phyloP scores from a whole-genome alignment of 1,140 invertebrate genomes.

The Cherax quadricarinatus region DNA sequence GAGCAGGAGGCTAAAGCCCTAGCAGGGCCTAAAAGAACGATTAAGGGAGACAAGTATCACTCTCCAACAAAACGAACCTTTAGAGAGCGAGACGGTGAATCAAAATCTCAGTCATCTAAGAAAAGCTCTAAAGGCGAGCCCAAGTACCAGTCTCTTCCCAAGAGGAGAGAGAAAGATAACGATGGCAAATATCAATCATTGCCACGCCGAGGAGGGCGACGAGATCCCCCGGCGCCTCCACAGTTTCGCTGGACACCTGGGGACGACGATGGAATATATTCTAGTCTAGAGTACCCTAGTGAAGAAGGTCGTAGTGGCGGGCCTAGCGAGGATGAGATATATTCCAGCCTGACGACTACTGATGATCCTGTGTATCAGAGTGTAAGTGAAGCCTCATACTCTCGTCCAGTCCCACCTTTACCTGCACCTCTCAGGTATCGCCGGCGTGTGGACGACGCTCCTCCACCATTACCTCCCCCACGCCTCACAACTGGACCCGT shows the following conservation, averaged over 20 bases:
- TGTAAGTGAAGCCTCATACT: slow-evolving; percentile 66
- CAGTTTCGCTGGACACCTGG: slow-evolving; percentile 63
- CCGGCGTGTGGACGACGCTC: slow-evolving; percentile 63
- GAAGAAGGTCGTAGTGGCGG: slow-evolving; percentile 48
- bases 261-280: slow-evolving; percentile 71
- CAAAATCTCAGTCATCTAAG: slow-evolving; percentile 40
- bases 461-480: slow-evolving; percentile 69
- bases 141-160: slow-evolving; percentile 55
- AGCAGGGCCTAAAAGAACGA: slow-evolving; percentile 17
- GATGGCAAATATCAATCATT: slow-evolving; percentile 66
- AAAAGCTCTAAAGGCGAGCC: slow-evolving; percentile 52
- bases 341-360: slow-evolving; percentile 62
- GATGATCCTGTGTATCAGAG: slow-evolving; percentile 71
- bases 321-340: slow-evolving; percentile 54
- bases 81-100: slow-evolving; percentile 47
- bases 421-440: slow-evolving; percentile 70
- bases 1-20: slow-evolving; percentile 50
- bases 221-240: slow-evolving; percentile 49
- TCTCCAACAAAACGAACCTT: slow-evolving; percentile 57
- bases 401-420: slow-evolving; percentile 66
- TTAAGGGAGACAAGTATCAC: slow-evolving; percentile 57
- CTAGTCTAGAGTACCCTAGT: slow-evolving; percentile 62
- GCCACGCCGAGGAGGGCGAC: slow-evolving; percentile 46
- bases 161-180: slow-evolving; percentile 58
- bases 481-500: slow-evolving; percentile 68